These are phyloP conservation scores for Eristalinus aeneus DNA, from an alignment of 2,888 invertebrate genomes.

Conservation along the genomic window DNA sequence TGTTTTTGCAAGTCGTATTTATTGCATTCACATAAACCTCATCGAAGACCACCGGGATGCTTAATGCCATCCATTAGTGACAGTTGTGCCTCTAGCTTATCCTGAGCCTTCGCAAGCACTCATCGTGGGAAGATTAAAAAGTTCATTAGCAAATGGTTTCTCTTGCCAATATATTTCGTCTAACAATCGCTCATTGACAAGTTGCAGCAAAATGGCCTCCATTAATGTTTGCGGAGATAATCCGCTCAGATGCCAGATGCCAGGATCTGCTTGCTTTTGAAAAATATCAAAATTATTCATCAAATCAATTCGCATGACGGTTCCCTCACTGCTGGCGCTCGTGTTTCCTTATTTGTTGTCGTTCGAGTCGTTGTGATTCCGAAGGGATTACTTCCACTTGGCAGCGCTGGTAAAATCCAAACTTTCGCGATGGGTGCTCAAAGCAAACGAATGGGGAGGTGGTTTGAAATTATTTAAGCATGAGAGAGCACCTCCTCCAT, in stretches of 20 bases:
- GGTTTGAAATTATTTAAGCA: conserved; percentile 3
- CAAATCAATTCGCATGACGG: conserved; percentile 17
- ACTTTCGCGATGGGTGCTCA: not conserved
- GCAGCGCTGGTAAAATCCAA: not conserved
- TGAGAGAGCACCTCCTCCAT: not conserved
- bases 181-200: not conserved
- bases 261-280: not conserved
- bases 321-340: not conserved
- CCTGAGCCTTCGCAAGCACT: not conserved
- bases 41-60: too few species aligned
- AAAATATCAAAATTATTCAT: conserved; percentile 27
- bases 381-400: conserved; percentile 13
- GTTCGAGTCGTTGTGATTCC: too few species aligned
- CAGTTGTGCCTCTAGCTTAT: not conserved
- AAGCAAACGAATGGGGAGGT: not conserved
- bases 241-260: not conserved
- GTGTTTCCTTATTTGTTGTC: not conserved
- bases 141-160: not conserved
- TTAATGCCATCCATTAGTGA: not conserved
- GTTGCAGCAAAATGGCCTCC: not conserved
- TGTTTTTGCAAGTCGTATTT: too few species aligned
- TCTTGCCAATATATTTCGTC: not conserved
- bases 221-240: not conserved
- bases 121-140: not conserved
- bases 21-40: too few species aligned